Evolutionary conservation across 2,888 invertebrate species (phyloP).

Genomic region (Epirrhoe tristata): DNA sequence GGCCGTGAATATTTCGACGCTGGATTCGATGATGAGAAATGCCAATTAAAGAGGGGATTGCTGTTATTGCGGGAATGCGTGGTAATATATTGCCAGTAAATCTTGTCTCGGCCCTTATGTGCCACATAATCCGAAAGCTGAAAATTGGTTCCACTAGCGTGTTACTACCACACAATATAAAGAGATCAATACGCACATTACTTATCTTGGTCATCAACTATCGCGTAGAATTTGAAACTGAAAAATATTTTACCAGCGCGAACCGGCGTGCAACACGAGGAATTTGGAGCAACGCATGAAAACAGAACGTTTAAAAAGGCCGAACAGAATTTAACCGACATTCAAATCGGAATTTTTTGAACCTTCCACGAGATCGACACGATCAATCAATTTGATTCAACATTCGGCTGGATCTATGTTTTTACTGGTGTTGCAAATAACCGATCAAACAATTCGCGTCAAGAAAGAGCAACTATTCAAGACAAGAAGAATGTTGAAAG

Average conservation of each 20-base stretch:
- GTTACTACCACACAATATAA: not conserved
- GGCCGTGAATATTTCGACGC: conserved; percentile 52
- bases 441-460: not conserved
- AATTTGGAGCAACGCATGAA: conserved; percentile 10
- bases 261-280: conserved; percentile 7
- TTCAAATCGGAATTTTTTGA: conserved; percentile 4
- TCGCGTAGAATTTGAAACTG: not conserved
- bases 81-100: conserved; percentile 21
- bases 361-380: not conserved
- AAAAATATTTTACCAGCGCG: not conserved
- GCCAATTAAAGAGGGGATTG: conserved; percentile 40
- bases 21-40: conserved; percentile 50
- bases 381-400: not conserved
- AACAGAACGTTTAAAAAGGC: conserved; percentile 1
- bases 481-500: conserved; percentile 8
- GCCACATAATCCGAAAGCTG: not conserved
- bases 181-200: not conserved
- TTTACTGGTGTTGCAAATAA: not conserved
- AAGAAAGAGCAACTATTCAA: not conserved
- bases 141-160: not conserved
- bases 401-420: not conserved
- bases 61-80: conserved; percentile 18
- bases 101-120: conserved; percentile 11
- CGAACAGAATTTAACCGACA: not conserved
- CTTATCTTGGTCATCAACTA: not conserved